Evolutionary conservation across 2,797 vertebrate genomes (phyloP).

Genomic region (Kryptolebias ocellatus): DNA sequence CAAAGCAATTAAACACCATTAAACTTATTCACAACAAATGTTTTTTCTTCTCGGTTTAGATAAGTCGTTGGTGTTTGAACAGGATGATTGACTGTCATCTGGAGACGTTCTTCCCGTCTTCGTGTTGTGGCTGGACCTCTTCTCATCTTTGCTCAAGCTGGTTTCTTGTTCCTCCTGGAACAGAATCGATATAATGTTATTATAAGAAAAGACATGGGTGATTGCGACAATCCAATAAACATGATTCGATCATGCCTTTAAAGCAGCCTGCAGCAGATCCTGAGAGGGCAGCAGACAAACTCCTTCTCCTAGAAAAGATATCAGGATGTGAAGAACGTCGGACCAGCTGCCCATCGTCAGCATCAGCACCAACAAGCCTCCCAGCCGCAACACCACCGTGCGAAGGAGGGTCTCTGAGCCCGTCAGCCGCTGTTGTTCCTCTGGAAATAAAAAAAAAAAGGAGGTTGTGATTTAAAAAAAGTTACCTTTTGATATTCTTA

Average conservation of each 20-base stretch:
- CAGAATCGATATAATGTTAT: constrained; percentile 7
- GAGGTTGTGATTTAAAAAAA: neutral
- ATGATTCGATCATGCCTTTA: constrained; percentile 68
- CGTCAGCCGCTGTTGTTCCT: constrained; percentile 76
- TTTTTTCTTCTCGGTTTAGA: constrained; percentile 3
- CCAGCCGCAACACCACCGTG: constrained; percentile 84
- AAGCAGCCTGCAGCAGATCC: constrained; percentile 73
- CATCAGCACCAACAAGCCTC: constrained; percentile 86
- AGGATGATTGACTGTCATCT: constrained; percentile 6
- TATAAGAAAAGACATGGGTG: too few species aligned
- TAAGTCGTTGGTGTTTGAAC: constrained; percentile 5
- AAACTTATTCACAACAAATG: neutral
- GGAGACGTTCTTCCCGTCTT: constrained; percentile 8
- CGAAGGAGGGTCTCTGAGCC: constrained; percentile 65
- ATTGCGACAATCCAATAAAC: neutral
- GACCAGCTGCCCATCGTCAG: constrained; percentile 85
- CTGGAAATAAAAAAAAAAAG: constrained; percentile 63
- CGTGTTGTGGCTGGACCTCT: constrained; percentile 13
- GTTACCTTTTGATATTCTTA: neutral
- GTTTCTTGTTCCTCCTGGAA: constrained; percentile 65
- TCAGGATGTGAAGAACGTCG: constrained; percentile 83
- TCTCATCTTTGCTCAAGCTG: constrained; percentile 11
- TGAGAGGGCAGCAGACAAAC: constrained; percentile 79
- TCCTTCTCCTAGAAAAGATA: constrained; percentile 85
- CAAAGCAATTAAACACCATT: neutral